Conservation (phyloP, 1,140 invertebrate species). For the Sitobion miscanthi region DNA sequence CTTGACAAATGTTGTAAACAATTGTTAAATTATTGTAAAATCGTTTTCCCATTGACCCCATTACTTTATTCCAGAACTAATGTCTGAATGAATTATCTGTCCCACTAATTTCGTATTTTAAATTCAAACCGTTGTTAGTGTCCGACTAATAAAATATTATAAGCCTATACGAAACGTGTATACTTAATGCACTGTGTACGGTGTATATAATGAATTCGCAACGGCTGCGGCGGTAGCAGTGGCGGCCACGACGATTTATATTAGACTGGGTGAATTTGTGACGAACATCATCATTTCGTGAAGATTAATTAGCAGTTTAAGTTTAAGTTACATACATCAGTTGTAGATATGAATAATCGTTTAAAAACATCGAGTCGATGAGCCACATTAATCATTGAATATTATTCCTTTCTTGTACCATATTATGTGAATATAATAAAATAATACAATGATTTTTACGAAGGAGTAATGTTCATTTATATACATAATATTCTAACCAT, state of each 20-base stretch:
- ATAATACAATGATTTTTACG: not conserved
- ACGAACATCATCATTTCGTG: not conserved
- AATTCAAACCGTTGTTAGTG: not conserved
- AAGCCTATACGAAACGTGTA: not conserved
- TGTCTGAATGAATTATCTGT: constrained; percentile 36
- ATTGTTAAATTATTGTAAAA: constrained; percentile 35
- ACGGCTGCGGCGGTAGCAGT: not conserved
- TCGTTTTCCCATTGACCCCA: constrained; percentile 33
- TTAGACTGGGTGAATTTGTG: not conserved
- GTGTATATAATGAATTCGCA: constrained; percentile 33
- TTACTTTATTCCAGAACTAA: constrained; percentile 52
- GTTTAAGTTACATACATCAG: not conserved
- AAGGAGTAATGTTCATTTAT: not conserved
- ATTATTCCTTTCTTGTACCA: not conserved
- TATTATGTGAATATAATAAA: constrained; percentile 19
- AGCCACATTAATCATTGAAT: not conserved
- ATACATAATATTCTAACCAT: not conserved
- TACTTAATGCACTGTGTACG: not conserved
- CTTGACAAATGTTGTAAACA: not conserved
- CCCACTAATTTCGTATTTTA: not conserved
- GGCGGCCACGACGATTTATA: not conserved
- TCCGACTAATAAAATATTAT: not conserved
- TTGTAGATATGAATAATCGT: not conserved
- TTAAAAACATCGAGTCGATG: not conserved
- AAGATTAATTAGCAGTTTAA: not conserved